Evolutionary conservation across 2,113 vertebrate species (phyloP), one percentile per base, ranked within the genome.

Genomic region (Pelusios castaneus): DNA sequence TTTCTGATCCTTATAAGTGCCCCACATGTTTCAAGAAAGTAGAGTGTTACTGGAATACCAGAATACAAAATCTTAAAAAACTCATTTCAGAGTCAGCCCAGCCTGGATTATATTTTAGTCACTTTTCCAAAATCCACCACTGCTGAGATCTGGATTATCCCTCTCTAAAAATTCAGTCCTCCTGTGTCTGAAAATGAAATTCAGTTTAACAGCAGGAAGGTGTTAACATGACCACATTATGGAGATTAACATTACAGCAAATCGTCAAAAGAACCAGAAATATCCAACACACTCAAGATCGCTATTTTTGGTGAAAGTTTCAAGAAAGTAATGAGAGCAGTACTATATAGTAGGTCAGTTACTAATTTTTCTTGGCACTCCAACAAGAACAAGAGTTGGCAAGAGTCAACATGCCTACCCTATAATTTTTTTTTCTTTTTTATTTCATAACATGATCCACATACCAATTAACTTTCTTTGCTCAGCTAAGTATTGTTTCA

Each of bases 251-350:
- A 0, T 93, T 94, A 76, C 41, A 89, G 78, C 31, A 94, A 91
- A 94, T 89, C 93, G 85, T 96, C 92, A 90, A 94, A 97, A 96
- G 95, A 91, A 94, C 31, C 58, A 95, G 90, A 96, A 96, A 95
- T 89, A 95, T 80, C 75, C 75, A 83, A 79, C 41, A 75, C 60
- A 89, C n/a, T 94, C 11, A 34, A 96, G 88, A 94, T 75, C 93
- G 24, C 91, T 93, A 86, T 89, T 95, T 94, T 92, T 95, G 75
- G 96, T 96, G 90, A 96, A 97, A 93, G 41, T 45, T 87, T 93
- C 77, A 82, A 89, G 51, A 81, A 85, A 95, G 83, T 86, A 92
- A 89, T 90, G 94, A 91, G 80, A 94, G 89, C 43, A 89, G 27
- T 1, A 8, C 11, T 95, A 94, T 93, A 88, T 27, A 86, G 56